Conservation (phyloP, 2,888 invertebrate genomes). For the Tenodera sinensis region DNA sequence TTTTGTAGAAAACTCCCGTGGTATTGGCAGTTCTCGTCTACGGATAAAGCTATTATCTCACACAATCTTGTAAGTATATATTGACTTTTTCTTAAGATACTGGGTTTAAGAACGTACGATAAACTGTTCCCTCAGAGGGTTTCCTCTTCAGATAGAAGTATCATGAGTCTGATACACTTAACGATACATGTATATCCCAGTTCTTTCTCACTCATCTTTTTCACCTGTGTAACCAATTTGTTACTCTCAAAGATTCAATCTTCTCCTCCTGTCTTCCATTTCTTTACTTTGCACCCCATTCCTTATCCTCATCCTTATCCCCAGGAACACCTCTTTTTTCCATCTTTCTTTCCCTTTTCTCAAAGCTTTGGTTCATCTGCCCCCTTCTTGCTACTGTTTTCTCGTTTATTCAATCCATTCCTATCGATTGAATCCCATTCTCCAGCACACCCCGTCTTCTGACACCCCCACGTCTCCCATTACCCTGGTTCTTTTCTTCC, state of each 20-base stretch:
- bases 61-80: not conserved
- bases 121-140: not conserved
- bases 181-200: not conserved
- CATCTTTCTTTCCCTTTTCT: not conserved
- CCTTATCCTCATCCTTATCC: constrained; percentile 10
- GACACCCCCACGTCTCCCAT: constrained; percentile 2
- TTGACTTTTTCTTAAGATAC: not conserved
- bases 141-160: not conserved
- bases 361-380: not conserved
- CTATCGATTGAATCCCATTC: constrained; percentile 21
- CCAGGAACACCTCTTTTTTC: not conserved
- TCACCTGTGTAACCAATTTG: constrained; percentile 22
- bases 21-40: too few relatives aligned
- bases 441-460: not conserved
- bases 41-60: too few relatives aligned
- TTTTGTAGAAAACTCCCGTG: too few relatives aligned
- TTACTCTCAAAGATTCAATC: constrained; percentile 25
- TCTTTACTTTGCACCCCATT: constrained; percentile 20
- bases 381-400: constrained; percentile 21
- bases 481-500: constrained; percentile 2
- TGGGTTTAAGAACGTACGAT: not conserved
- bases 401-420: constrained; percentile 29
- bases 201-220: not conserved
- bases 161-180: not conserved
- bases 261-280: constrained; percentile 16